phyloP scores from a whole-genome alignment of 2,113 vertebrate species.

The Hirundichthys speculiger region DNA sequence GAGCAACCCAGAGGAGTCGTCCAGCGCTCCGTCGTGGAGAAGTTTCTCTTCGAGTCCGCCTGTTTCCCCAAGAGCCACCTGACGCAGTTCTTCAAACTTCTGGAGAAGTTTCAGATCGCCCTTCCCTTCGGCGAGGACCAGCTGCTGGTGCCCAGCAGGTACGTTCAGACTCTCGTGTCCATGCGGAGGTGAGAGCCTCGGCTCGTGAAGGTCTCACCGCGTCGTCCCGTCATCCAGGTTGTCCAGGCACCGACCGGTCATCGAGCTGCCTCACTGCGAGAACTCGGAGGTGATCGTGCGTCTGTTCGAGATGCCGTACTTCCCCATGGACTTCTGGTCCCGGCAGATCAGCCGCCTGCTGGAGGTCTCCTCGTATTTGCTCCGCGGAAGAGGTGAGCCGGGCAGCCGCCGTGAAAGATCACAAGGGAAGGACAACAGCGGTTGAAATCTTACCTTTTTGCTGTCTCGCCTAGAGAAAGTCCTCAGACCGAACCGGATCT shows the following conservation, averaged over 20 bases:
- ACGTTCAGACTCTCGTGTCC: constrained; percentile 5
- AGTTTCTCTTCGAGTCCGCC: constrained; percentile 85
- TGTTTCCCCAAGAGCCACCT: constrained; percentile 89
- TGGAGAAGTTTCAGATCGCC: constrained; percentile 96
- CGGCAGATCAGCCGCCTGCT: constrained; percentile 92
- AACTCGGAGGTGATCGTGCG: constrained; percentile 93
- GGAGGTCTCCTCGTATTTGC: constrained; percentile 90
- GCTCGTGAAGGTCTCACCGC: no score
- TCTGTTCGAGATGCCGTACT: constrained; percentile 96
- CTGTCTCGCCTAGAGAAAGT: constrained; percentile 75
- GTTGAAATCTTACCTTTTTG: neutral
- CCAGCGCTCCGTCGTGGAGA: constrained; percentile 86
- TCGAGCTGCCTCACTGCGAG: constrained; percentile 95
- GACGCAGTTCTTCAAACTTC: constrained; percentile 90
- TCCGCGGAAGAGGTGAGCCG: constrained; percentile 87
- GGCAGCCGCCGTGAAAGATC: no score
- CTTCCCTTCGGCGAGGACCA: constrained; percentile 90
- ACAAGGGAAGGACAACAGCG: no score
- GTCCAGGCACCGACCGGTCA: constrained; percentile 89
- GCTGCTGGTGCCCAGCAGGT: constrained; percentile 94
- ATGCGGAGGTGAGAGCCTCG: no score
- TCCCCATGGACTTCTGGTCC: constrained; percentile 97
- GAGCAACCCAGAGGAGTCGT: constrained; percentile 89
- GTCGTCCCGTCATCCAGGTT: constrained; percentile 78
- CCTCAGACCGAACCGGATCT: constrained; percentile 89